Conservation (phyloP, 2,113 vertebrate species). For the Myrmecophaga tridactyla region DNA sequence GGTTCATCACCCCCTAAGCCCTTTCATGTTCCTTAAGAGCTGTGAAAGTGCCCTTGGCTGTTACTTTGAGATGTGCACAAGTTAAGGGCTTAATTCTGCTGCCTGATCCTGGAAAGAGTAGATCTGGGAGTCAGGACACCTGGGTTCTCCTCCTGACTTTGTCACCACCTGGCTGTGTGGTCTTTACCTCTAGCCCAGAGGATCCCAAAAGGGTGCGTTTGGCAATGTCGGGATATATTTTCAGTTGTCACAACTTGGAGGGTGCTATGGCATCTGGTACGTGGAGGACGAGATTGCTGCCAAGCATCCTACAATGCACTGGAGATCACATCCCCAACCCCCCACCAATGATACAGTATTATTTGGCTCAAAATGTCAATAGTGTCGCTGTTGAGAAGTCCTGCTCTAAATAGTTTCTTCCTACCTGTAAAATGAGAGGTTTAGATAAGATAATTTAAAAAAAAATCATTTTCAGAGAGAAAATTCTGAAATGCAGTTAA, state of each 20-base stretch:
- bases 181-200: neutral
- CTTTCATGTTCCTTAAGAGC: neutral
- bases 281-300: neutral
- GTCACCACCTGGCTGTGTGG: neutral
- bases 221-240: neutral
- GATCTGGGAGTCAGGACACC: neutral
- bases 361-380: neutral
- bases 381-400: neutral
- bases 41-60: no score
- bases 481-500: neutral
- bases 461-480: neutral
- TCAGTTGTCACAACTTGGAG: neutral
- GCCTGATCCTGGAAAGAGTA: accelerated
- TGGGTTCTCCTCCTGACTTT: neutral
- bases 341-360: accelerated
- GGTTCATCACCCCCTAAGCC: no score
- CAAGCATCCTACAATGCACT: no score
- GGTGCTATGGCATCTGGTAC: no score
- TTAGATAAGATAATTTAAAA: neutral
- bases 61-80: neutral
- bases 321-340: no score
- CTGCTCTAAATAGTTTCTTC: neutral
- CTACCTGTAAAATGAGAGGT: neutral
- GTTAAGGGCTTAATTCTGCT: neutral
- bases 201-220: neutral